Percentiles rank a stretch among this genome's conserved stretches.
Evolutionary conservation across 2,113 vertebrate species (phyloP).

Genomic region (Pachycephala philippinensis): DNA sequence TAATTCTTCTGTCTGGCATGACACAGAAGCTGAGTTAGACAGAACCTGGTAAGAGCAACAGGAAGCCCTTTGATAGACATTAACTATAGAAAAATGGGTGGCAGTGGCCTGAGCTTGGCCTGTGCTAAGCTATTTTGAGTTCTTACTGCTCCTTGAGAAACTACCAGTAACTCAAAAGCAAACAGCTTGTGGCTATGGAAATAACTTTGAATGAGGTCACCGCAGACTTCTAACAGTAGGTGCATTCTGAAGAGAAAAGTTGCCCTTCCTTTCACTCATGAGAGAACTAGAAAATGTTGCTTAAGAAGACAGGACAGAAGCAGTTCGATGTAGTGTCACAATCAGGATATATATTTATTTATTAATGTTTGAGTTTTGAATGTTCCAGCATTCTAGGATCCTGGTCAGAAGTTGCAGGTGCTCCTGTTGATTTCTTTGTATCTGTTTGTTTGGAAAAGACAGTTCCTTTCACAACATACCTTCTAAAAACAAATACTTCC

Average conservation of each 20-base stretch:
- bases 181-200: slow-evolving; percentile 48
- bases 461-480: neutral
- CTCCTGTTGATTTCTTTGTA: neutral
- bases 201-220: slow-evolving; percentile 27
- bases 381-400: neutral
- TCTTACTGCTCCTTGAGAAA: neutral
- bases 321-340: neutral
- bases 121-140: slow-evolving; percentile 7
- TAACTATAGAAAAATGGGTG: neutral
- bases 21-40: neutral
- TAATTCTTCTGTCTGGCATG: neutral
- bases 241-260: slow-evolving; percentile 8
- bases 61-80: neutral
- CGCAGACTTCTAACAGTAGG: slow-evolving; percentile 29
- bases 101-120: neutral
- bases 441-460: neutral
- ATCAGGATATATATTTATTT: neutral
- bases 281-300: neutral
- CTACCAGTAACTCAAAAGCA: slow-evolving; percentile 53
- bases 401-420: neutral
- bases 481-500: neutral
- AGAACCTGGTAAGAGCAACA: neutral
- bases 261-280: neutral
- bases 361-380: neutral
- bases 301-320: neutral